Evolutionary conservation across 2,797 vertebrate genomes (phyloP).

Genomic region (Graptemys geographica): DNA sequence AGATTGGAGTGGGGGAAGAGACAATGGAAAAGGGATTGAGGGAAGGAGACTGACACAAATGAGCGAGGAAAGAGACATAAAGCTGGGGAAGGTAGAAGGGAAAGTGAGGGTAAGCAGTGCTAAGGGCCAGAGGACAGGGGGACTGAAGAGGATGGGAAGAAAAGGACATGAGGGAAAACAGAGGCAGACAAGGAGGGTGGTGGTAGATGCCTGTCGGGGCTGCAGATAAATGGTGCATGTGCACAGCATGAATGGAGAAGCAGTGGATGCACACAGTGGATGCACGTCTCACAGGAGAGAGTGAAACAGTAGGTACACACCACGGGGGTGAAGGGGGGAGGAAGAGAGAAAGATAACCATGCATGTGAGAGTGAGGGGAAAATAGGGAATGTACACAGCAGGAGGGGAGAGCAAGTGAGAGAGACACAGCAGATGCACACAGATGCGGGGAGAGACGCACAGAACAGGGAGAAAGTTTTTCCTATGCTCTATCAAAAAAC

Average conservation of each 20-base stretch:
- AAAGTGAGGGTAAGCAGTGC: conserved; percentile 33
- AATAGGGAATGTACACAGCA: conserved; percentile 65
- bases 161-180: neutral
- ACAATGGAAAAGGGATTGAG: neutral
- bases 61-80: conserved; percentile 11
- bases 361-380: conserved; percentile 50
- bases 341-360: conserved; percentile 57
- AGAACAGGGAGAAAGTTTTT: neutral
- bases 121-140: neutral
- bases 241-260: conserved; percentile 24
- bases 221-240: conserved; percentile 39
- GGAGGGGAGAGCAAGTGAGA: conserved; percentile 48
- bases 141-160: neutral
- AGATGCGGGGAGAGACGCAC: conserved; percentile 68
- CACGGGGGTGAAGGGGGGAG: conserved; percentile 44
- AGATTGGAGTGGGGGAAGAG: conserved; percentile 42
- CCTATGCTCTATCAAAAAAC: neutral
- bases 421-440: conserved; percentile 75
- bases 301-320: conserved; percentile 47
- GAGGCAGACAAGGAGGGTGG: neutral
- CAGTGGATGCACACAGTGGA: conserved; percentile 15
- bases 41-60: conserved; percentile 3
- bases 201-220: conserved; percentile 12
- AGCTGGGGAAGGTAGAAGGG: conserved; percentile 42
- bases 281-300: conserved; percentile 42